Evolutionary conservation across 2,797 vertebrate genomes (phyloP).

Genomic region (Borostomias antarcticus): DNA sequence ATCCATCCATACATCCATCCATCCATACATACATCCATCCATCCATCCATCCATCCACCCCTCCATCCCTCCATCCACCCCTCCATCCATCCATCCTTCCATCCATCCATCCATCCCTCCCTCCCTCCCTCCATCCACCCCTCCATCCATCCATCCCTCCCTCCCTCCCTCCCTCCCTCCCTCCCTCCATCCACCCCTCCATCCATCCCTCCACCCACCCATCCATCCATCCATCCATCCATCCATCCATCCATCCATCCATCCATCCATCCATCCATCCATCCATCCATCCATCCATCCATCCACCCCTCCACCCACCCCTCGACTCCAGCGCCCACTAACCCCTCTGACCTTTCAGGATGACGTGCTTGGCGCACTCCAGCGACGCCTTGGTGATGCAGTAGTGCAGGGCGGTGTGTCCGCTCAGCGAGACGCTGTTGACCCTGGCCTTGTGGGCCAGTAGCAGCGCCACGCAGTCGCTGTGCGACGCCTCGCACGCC

Average conservation of each 20-base stretch:
- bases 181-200: background rate
- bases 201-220: too few species aligned
- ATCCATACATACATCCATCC: too few species aligned
- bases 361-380: constrained; percentile 86
- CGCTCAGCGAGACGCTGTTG: constrained; percentile 87
- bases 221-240: too few species aligned
- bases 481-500: constrained; percentile 84
- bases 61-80: background rate
- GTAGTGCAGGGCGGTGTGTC: constrained; percentile 88
- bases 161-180: background rate
- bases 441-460: constrained; percentile 84
- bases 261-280: too few species aligned
- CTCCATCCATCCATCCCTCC: background rate
- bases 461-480: constrained; percentile 84
- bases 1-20: background rate
- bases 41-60: background rate
- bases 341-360: constrained; percentile 82
- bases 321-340: background rate
- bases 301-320: background rate
- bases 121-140: background rate
- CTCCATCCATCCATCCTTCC: background rate
- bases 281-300: too few species aligned
- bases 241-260: too few species aligned
- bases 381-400: constrained; percentile 84
- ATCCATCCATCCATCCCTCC: background rate